Percentiles rank a stretch among this genome's conserved stretches.
Conservation (phyloP, 1,140 invertebrate genomes). For the Psix sp. region DNA sequence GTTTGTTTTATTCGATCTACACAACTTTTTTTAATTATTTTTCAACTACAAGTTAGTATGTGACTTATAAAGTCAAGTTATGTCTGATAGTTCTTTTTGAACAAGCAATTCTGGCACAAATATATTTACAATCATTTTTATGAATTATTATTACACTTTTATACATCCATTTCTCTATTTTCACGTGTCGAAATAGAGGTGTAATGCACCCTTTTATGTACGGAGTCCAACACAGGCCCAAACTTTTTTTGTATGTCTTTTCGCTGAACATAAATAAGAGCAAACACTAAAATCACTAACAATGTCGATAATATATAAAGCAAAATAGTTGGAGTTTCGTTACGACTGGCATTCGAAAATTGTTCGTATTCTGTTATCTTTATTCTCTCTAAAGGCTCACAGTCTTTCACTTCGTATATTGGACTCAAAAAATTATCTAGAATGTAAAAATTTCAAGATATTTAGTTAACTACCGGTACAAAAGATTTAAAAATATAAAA, state of each 20-base stretch:
- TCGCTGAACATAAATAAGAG: constrained; percentile 80
- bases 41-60: too few relatives aligned
- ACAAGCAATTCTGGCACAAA: too few relatives aligned
- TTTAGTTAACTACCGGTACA: too few relatives aligned
- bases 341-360: constrained; percentile 55
- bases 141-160: constrained; percentile 45
- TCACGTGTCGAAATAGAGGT: constrained; percentile 81
- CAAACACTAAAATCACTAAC: constrained; percentile 77
- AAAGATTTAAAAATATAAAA: constrained; percentile 35
- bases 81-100: too few relatives aligned
- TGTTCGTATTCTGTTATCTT: constrained; percentile 17
- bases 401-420: constrained; percentile 64
- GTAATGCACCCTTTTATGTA: constrained; percentile 85
- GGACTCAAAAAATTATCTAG: constrained; percentile 65
- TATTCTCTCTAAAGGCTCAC: constrained; percentile 48
- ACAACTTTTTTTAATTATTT: too few relatives aligned
- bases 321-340: constrained; percentile 77
- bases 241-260: constrained; percentile 79
- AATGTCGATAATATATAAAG: constrained; percentile 79
- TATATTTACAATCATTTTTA: constrained; percentile 25
- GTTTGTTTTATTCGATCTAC: too few relatives aligned
- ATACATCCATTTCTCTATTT: constrained; percentile 73
- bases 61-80: too few relatives aligned
- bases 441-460: too few relatives aligned
- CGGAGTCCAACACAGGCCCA: constrained; percentile 81